Percentiles rank a stretch among this genome's conserved stretches.
Conservation (phyloP, 2,113 vertebrate species). For the Steatornis caripensis region DNA sequence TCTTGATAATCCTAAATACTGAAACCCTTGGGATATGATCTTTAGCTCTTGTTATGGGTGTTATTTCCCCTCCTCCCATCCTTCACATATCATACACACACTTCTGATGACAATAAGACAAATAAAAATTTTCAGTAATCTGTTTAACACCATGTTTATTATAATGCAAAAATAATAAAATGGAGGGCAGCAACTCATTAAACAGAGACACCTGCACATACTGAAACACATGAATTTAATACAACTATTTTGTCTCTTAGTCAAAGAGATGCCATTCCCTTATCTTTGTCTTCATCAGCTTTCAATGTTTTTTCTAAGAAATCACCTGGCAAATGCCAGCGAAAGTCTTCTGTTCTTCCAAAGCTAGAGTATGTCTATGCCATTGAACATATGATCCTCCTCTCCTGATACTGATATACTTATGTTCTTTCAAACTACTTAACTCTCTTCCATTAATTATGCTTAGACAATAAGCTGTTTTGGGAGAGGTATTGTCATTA, state of each 20-base stretch:
- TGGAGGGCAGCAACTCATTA: background rate
- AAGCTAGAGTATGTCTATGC: background rate
- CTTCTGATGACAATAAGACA: background rate
- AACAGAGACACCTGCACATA: background rate
- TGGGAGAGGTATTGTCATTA: background rate
- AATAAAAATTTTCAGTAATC: background rate
- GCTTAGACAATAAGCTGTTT: background rate
- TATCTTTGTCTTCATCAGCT: background rate
- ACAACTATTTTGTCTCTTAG: background rate
- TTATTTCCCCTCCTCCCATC: rapidly evolving
- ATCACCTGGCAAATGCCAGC: background rate
- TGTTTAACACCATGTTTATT: background rate
- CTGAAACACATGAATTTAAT: background rate
- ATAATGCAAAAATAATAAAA: background rate
- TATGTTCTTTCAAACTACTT: background rate
- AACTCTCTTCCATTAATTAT: background rate
- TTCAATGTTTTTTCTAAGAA: background rate
- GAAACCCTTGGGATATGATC: background rate
- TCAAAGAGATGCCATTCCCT: background rate
- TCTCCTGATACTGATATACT: background rate
- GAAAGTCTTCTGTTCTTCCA: background rate
- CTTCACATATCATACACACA: background rate
- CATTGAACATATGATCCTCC: background rate
- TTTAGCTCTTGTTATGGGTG: background rate
- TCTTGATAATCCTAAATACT: background rate